Conservation (phyloP, 1,140 invertebrate genomes). For the Macrobrachium nipponense region DNA sequence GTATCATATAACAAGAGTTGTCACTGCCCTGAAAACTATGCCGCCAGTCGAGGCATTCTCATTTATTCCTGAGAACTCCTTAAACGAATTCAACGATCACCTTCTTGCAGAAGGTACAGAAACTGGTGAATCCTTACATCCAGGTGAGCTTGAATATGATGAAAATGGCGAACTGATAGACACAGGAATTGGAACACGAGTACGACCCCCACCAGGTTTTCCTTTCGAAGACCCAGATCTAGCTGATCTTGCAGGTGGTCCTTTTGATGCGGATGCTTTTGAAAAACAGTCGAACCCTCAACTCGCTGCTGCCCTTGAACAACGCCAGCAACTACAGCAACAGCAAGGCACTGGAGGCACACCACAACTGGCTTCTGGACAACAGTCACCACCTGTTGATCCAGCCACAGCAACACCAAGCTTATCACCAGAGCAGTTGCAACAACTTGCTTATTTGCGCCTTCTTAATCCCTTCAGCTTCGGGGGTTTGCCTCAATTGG, state of each 20-base stretch:
- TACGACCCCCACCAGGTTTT: slow-evolving; percentile 66
- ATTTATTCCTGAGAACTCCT: slow-evolving; percentile 85
- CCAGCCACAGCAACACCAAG: slow-evolving; percentile 66
- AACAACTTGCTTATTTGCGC: slow-evolving; percentile 79
- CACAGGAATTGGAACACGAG: slow-evolving; percentile 72
- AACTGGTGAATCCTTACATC: slow-evolving; percentile 70
- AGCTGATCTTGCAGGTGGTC: slow-evolving; percentile 69
- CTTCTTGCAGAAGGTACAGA: slow-evolving; percentile 67
- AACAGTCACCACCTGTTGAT: slow-evolving; percentile 63
- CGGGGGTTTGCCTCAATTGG: slow-evolving; percentile 69
- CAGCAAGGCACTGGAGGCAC: slow-evolving; percentile 67
- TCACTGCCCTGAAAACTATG: slow-evolving; percentile 88
- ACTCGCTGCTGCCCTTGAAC: slow-evolving; percentile 55
- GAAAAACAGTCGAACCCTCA: slow-evolving; percentile 58
- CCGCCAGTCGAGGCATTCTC: slow-evolving; percentile 88
- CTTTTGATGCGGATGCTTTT: slow-evolving; percentile 57
- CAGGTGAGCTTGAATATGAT: slow-evolving; percentile 85
- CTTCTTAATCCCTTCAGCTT: slow-evolving; percentile 75
- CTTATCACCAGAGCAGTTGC: slow-evolving; percentile 75
- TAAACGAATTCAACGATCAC: slow-evolving; percentile 86
- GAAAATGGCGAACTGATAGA: slow-evolving; percentile 83
- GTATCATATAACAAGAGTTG: slow-evolving; percentile 85
- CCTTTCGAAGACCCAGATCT: slow-evolving; percentile 61
- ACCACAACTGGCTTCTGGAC: slow-evolving; percentile 62
- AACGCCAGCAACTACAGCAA: slow-evolving; percentile 46